Evolutionary conservation across 2,888 invertebrate genomes (phyloP).

Genomic region (Rhimphoctona megacephalus): DNA sequence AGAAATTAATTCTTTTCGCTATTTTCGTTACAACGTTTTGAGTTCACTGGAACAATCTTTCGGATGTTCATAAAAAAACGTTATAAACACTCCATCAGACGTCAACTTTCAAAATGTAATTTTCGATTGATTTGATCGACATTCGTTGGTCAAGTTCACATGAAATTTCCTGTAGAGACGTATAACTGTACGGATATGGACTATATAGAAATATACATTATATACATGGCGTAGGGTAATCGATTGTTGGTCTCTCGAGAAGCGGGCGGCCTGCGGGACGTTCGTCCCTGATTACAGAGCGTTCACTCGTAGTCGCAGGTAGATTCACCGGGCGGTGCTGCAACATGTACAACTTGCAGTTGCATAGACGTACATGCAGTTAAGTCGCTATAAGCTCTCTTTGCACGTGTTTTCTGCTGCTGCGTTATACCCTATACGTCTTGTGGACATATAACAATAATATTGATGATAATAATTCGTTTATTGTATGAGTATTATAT

Average conservation of each 20-base stretch:
- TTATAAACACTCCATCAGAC: neutral
- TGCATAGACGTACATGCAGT: slow-evolving; percentile 32
- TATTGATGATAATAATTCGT: slow-evolving; percentile 44
- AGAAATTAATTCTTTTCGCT: neutral
- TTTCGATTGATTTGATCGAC: neutral
- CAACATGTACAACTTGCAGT: slow-evolving; percentile 51
- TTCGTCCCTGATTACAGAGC: slow-evolving; percentile 67
- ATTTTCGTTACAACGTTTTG: neutral
- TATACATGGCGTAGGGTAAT: slow-evolving; percentile 66
- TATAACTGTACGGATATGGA: slow-evolving; percentile 35
- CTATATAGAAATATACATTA: slow-evolving; percentile 38
- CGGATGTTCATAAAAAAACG: neutral
- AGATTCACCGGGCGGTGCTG: slow-evolving; percentile 61
- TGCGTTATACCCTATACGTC: slow-evolving; percentile 48
- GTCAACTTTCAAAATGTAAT: neutral
- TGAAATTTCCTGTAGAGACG: slow-evolving; percentile 24
- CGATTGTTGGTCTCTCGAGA: slow-evolving; percentile 66
- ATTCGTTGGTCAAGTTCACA: neutral
- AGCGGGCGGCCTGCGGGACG: slow-evolving; percentile 64
- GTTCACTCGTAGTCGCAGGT: slow-evolving; percentile 63
- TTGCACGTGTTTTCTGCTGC: slow-evolving; percentile 57
- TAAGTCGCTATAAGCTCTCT: slow-evolving; percentile 31
- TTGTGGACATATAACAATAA: slow-evolving; percentile 37
- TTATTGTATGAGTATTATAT: slow-evolving; percentile 19
- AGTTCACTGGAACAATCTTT: neutral